Evolutionary conservation across 2,797 vertebrate species (phyloP).

Genomic region (Anabas testudineus): DNA sequence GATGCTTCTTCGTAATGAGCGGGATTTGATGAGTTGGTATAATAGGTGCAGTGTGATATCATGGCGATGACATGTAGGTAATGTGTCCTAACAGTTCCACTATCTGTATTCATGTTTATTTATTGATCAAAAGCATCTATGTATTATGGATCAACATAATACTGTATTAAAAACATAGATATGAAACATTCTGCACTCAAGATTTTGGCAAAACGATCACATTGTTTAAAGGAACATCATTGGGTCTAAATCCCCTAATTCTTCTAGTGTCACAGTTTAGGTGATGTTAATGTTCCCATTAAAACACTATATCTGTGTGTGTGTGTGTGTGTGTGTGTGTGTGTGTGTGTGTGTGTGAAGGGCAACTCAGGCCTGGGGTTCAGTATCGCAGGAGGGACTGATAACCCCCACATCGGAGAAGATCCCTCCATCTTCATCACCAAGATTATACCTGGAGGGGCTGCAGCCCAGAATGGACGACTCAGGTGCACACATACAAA

Average conservation of each 20-base stretch:
- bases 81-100: too few relatives aligned
- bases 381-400: slow-evolving; percentile 97
- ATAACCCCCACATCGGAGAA: slow-evolving; percentile 98
- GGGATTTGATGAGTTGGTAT: neutral
- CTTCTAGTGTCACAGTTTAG: too few relatives aligned
- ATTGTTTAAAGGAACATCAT: neutral
- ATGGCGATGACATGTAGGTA: too few relatives aligned
- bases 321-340: slow-evolving; percentile 9
- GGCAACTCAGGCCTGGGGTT: slow-evolving; percentile 98
- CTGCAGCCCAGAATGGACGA: slow-evolving; percentile 95
- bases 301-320: slow-evolving; percentile 1
- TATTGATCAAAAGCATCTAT: neutral
- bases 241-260: too few relatives aligned
- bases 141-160: neutral
- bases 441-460: slow-evolving; percentile 96
- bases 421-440: slow-evolving; percentile 98
- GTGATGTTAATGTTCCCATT: neutral
- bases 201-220: neutral
- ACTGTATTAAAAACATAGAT: neutral
- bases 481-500: slow-evolving; percentile 85
- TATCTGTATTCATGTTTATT: neutral
- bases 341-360: slow-evolving; percentile 69
- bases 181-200: too few relatives aligned
- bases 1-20: neutral
- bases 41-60: neutral